phyloP scores from a whole-genome alignment of 2,888 invertebrate genomes.

The Rutpela maculata region DNA sequence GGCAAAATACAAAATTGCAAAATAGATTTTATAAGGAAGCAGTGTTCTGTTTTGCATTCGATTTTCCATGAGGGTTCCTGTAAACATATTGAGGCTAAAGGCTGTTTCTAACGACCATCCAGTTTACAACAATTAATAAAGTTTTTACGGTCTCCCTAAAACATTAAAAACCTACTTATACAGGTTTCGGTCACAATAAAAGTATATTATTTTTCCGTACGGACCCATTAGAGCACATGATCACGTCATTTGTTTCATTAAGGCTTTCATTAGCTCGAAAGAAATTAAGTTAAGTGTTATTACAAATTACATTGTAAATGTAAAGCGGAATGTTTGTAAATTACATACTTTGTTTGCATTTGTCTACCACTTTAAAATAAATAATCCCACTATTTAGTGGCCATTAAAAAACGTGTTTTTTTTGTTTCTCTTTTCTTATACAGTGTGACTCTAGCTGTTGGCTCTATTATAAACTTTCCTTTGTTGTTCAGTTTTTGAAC shows the following conservation, averaged over 20 bases:
- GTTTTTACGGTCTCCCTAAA: neutral
- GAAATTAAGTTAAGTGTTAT: neutral
- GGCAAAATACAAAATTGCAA: too few relatives aligned
- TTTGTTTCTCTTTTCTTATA: too few relatives aligned
- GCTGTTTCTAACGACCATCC: neutral
- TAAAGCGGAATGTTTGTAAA: neutral
- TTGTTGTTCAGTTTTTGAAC: too few relatives aligned
- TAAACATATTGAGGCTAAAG: neutral
- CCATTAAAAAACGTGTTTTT: too few relatives aligned
- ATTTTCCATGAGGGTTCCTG: neutral
- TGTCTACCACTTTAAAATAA: too few relatives aligned
- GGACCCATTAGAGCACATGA: slow-evolving; percentile 7
- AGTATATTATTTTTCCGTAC: neutral
- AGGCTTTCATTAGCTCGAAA: neutral
- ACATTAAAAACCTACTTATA: neutral
- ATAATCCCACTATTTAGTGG: too few relatives aligned
- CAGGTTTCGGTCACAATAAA: neutral
- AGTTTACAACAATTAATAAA: neutral
- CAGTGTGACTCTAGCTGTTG: too few relatives aligned
- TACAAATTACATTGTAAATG: neutral
- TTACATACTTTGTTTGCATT: too few relatives aligned
- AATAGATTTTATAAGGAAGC: too few relatives aligned
- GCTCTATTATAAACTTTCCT: too few relatives aligned
- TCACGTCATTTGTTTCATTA: slow-evolving; percentile 4
- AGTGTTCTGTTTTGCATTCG: too few relatives aligned